Base-by-base conservation (phyloP, 1,140 invertebrate species). In the Atta texana region DNA sequence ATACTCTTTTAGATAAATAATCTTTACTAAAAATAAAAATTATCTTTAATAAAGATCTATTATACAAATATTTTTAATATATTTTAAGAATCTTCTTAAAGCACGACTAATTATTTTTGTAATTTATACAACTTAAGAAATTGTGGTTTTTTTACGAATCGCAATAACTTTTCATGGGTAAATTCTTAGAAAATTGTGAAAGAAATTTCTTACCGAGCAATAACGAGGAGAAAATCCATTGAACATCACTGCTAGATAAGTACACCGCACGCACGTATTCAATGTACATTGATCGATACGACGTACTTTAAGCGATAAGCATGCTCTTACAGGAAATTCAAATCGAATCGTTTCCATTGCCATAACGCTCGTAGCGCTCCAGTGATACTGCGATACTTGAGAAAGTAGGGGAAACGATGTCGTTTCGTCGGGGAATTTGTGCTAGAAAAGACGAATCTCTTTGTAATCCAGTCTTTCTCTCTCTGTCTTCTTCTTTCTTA, bases 401-500 rank as follows among this genome's bases (percentile, higher is more conserved):
- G 84, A 89, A 76, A 87, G 88, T 82, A 82, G 80, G 59, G 39
- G 57, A 77, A 88, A 86, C 55, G 55, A 84, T 66, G 84, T 61
- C 21, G 59, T 78, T n/a, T 77, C 49, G 82, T 55, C 55, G 78
- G 8, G 44, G 76, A 86, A 88, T 86, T 88, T 76, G 77, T 53
- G 24, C 18, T 85, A 77, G 82, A 85, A 90, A 90, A 77, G 61
- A 69, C 69, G 82, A 90, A 86, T 89, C 85, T 89, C 53, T 81
- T 86, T 81, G 51, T 51, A 90, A 85, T 88, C 72, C 74, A 89
- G 80, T 75, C 69, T 63, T 76, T 85, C 85, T 80, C 68, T 72
- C 2, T 72, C 71, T 88, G 31, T 31, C 80, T 85, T 66, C 75
- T 28, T 76, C 68, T 72, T 66, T 66, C 78, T 88, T 75, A 75